Conservation (phyloP, 2,888 invertebrate genomes). For the Catotricha subobsoleta region DNA sequence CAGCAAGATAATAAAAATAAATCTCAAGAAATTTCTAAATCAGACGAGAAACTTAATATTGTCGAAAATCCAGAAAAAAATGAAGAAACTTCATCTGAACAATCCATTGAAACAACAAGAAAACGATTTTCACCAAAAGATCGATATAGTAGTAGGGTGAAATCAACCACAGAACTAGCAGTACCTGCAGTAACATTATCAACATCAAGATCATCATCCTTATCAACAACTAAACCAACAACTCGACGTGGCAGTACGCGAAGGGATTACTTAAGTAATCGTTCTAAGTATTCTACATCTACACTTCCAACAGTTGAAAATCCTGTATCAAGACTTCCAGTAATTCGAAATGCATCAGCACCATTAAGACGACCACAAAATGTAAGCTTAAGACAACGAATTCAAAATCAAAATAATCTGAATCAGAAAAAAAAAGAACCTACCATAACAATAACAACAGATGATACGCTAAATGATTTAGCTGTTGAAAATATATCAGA, state of each 20-base stretch:
- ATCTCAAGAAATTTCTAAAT: slow-evolving; percentile 1
- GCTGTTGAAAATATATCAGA: slow-evolving; percentile 1
- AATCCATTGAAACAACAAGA: slow-evolving; percentile 1
- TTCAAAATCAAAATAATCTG: slow-evolving; percentile 11
- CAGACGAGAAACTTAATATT: slow-evolving; percentile 1
- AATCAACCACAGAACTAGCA: slow-evolving; percentile 17
- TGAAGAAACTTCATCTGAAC: not conserved
- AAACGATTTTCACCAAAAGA: slow-evolving; percentile 6
- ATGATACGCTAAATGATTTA: not conserved
- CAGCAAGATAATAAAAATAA: slow-evolving; percentile 8
- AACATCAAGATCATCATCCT: not conserved
- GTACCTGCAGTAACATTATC: slow-evolving; percentile 4
- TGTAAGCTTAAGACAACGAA: slow-evolving; percentile 10
- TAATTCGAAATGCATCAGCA: slow-evolving; percentile 7
- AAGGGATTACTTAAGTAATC: slow-evolving; percentile 9
- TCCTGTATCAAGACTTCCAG: slow-evolving; percentile 4
- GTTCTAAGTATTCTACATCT: slow-evolving; percentile 9
- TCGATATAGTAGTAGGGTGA: slow-evolving; percentile 5
- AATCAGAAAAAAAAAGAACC: not conserved
- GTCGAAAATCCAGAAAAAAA: not conserved
- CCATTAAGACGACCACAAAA: slow-evolving; percentile 7
- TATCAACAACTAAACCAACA: not conserved
- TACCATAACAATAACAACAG: not conserved
- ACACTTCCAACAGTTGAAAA: slow-evolving; percentile 9
- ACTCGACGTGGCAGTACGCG: slow-evolving; percentile 2